Conservation (phyloP, 2,797 vertebrate species). For the Vultur gryphus region DNA sequence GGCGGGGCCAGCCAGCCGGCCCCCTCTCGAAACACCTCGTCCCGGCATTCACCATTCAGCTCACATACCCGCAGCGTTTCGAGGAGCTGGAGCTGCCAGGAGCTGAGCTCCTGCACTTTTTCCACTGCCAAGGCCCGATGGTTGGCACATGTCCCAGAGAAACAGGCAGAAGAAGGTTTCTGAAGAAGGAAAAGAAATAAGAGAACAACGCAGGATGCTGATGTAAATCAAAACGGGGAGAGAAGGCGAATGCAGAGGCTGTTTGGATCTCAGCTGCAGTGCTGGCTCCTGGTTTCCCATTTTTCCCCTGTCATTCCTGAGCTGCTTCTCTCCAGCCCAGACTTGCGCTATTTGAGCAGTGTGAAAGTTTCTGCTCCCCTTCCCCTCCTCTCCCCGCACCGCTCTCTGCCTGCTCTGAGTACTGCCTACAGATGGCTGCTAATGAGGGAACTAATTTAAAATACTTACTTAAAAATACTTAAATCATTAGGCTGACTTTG, state of each 20-base stretch:
- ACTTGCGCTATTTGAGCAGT: fast-evolving
- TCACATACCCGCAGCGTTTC: neutral
- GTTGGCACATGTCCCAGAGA: constrained; percentile 34
- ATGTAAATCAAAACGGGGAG: constrained; percentile 35
- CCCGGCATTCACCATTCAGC: constrained; percentile 33
- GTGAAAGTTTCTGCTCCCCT: neutral
- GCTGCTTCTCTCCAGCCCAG: neutral
- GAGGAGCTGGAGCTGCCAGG: constrained; percentile 12
- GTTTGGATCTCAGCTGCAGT: neutral
- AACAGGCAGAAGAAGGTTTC: constrained; percentile 33
- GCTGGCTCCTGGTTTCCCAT: neutral
- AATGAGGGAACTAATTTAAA: neutral
- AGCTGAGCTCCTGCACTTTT: constrained; percentile 10
- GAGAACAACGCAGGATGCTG: constrained; percentile 28
- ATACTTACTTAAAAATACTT: neutral
- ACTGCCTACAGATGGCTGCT: neutral
- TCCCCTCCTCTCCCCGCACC: neutral
- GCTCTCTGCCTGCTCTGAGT: neutral
- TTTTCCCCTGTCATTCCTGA: neutral
- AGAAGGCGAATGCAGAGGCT: neutral
- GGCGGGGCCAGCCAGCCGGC: neutral
- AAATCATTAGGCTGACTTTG: neutral
- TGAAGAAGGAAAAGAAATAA: constrained; percentile 49
- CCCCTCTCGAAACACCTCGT: neutral
- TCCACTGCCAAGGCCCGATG: neutral